Conservation (phyloP, 2,113 vertebrate species). For the Porphyrio hochstetteri region DNA sequence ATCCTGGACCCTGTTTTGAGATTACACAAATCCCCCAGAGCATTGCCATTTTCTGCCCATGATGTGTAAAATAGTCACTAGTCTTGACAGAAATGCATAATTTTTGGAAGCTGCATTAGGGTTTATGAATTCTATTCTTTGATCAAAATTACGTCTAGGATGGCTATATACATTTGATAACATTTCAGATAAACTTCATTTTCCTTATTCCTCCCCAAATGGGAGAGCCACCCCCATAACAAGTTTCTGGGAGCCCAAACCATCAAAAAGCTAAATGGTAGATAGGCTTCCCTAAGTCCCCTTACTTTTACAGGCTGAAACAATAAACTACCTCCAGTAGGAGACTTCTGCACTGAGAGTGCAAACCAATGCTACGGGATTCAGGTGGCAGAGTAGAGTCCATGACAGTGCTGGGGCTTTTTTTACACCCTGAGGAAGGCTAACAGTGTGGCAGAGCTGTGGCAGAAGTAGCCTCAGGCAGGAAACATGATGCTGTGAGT, state of each 20-base stretch:
- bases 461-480: background rate
- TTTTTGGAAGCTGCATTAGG: background rate
- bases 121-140: background rate
- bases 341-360: background rate
- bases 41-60: background rate
- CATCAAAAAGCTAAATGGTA: background rate
- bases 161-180: background rate
- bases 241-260: background rate
- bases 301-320: background rate
- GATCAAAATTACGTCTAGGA: background rate
- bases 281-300: background rate
- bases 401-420: background rate
- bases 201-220: background rate
- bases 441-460: rapidly evolving
- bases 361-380: background rate
- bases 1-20: background rate
- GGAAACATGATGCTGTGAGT: background rate
- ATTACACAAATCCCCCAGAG: background rate
- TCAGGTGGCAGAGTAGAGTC: background rate
- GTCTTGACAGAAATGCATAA: background rate
- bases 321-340: background rate
- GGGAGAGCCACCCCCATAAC: background rate
- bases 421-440: background rate
- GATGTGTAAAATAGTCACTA: background rate
- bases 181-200: background rate